phyloP scores from a whole-genome alignment of 1,140 invertebrate genomes.

The Mesaphorura yosii region DNA sequence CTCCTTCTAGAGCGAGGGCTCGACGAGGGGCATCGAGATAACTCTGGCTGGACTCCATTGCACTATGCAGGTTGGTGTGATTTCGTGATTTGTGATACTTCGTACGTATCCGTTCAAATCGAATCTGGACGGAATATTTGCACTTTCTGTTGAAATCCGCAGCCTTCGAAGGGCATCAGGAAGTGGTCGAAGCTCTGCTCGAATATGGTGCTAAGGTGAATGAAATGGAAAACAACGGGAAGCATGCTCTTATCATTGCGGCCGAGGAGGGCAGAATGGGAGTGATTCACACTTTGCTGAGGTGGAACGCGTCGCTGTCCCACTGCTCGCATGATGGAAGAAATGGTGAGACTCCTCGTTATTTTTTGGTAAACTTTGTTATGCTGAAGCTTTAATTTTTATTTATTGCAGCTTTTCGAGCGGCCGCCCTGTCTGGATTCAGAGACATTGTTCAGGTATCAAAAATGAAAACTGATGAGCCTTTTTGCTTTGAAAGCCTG shows the following conservation, averaged over 20 bases:
- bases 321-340: constrained; percentile 86
- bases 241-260: constrained; percentile 76
- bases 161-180: constrained; percentile 81
- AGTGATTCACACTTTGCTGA: constrained; percentile 58
- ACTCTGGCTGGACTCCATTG: constrained; percentile 84
- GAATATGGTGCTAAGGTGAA: constrained; percentile 85
- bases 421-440: constrained; percentile 76
- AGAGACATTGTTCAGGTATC: constrained; percentile 38
- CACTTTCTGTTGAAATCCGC: constrained; percentile 40
- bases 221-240: constrained; percentile 87
- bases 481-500: background rate
- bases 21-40: constrained; percentile 80
- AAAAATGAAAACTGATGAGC: background rate
- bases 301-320: constrained; percentile 67
- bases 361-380: background rate
- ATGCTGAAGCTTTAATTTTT: background rate
- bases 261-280: constrained; percentile 72
- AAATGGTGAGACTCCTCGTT: constrained; percentile 50
- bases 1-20: constrained; percentile 76
- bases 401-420: constrained; percentile 46
- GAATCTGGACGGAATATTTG: background rate
- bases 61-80: too few species aligned
- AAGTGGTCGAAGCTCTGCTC: constrained; percentile 72
- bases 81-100: too few species aligned
- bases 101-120: too few species aligned